Evolutionary conservation across 1,140 invertebrate genomes (phyloP).

Genomic region (Aleiodes sp.): DNA sequence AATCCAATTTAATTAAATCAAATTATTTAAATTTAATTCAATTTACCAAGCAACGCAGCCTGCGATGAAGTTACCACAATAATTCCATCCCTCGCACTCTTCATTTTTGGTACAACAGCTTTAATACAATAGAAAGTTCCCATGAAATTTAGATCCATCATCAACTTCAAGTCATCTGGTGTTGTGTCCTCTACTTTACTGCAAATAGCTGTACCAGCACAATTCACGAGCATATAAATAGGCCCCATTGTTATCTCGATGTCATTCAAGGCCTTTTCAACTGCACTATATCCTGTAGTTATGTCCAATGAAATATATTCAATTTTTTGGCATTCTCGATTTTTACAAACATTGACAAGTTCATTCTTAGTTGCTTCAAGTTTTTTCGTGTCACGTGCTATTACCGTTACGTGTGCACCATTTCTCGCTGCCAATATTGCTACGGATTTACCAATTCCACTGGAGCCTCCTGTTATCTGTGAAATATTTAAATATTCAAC

Average conservation of each 20-base stretch:
- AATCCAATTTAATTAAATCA: neutral
- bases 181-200: constrained; percentile 85
- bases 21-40: constrained; percentile 25
- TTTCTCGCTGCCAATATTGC: constrained; percentile 79
- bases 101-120: constrained; percentile 77
- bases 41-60: constrained; percentile 86
- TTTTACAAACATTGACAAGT: constrained; percentile 44
- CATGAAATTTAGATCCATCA: constrained; percentile 78
- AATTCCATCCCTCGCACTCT: constrained; percentile 74
- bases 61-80: constrained; percentile 90
- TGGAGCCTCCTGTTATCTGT: constrained; percentile 91
- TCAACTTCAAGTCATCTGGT: constrained; percentile 74
- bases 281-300: constrained; percentile 70
- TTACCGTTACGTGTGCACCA: constrained; percentile 89
- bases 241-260: constrained; percentile 76
- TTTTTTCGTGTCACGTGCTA: constrained; percentile 81
- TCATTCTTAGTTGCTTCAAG: constrained; percentile 69
- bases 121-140: constrained; percentile 78
- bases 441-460: constrained; percentile 90
- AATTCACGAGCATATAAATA: constrained; percentile 90
- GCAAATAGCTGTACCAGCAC: constrained; percentile 85
- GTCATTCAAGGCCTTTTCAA: constrained; percentile 71
- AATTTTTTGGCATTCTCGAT: constrained; percentile 72
- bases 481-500: neutral
- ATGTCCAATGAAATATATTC: constrained; percentile 80